Percentiles rank a stretch among this genome's conserved stretches.
Evolutionary conservation across 1,140 invertebrate species (phyloP).

Genomic region (Cylas formicarius): DNA sequence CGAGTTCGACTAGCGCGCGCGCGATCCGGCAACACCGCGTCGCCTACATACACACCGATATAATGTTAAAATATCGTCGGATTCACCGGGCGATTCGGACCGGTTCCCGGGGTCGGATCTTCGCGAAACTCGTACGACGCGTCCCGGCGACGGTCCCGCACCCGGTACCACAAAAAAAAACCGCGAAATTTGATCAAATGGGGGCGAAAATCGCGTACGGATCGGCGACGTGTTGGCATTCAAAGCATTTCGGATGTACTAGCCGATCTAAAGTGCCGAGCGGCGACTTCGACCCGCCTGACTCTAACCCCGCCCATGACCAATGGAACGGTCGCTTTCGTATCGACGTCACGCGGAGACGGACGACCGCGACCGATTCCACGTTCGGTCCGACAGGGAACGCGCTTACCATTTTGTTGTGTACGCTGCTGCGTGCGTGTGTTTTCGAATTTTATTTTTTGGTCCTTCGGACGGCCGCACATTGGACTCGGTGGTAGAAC

Average conservation of each 20-base stretch:
- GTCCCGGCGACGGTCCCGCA: conserved; percentile 3
- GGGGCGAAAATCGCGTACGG: too few species aligned
- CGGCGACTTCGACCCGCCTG: conserved; percentile 35
- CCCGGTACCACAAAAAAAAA: conserved; percentile 26
- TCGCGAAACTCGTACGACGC: conserved; percentile 29
- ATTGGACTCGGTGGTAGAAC: too few species aligned
- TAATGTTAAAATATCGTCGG: conserved; percentile 37
- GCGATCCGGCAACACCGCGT: conserved; percentile 32
- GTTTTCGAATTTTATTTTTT: conserved; percentile 28
- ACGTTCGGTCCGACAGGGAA: conserved; percentile 23
- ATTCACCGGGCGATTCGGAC: conserved; percentile 26
- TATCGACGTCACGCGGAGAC: conserved; percentile 36
- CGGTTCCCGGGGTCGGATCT: conserved; percentile 21
- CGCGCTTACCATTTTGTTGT: conserved; percentile 41
- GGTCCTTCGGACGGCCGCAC: not conserved
- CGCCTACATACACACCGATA: conserved; percentile 40
- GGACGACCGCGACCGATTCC: conserved; percentile 23
- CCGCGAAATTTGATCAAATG: conserved; percentile 16
- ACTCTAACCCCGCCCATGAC: conserved; percentile 35
- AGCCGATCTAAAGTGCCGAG: conserved; percentile 18
- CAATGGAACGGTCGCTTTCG: conserved; percentile 28
- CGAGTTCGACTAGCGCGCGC: conserved; percentile 4
- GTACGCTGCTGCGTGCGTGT: conserved; percentile 24
- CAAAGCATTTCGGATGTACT: conserved; percentile 32
- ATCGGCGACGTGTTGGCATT: conserved; percentile 27